A percentile compares a stretch with the other conserved stretches of the same genome.
Conservation (phyloP, 2,888 invertebrate genomes). For the Agrochola lychnidis region DNA sequence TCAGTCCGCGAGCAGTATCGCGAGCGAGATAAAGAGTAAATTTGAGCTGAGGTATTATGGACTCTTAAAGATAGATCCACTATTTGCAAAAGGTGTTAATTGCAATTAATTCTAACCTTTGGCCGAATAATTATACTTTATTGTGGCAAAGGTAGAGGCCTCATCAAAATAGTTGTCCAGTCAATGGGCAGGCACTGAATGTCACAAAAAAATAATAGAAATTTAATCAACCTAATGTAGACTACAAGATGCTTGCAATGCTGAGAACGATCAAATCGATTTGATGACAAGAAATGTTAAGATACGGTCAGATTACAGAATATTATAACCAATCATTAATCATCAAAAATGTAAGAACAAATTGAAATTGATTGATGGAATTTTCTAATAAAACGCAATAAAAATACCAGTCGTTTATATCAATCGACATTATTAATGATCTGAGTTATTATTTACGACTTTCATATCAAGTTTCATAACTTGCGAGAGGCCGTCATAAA, state of each 20-base stretch:
- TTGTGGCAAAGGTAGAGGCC: background rate
- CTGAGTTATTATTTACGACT: conserved; percentile 45
- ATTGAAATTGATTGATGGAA: conserved; percentile 60
- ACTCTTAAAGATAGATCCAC: conserved; percentile 34
- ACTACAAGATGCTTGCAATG: background rate
- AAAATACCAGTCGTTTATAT: conserved; percentile 52
- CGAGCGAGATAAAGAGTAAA: too few species aligned
- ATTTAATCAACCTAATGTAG: background rate
- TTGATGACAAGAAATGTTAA: conserved; percentile 15
- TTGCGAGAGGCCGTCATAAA: conserved; percentile 17
- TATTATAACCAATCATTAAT: conserved; percentile 40
- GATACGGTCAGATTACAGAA: conserved; percentile 9
- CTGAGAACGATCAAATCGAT: background rate
- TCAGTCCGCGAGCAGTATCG: too few species aligned
- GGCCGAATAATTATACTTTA: background rate
- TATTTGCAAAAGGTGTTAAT: conserved; percentile 25
- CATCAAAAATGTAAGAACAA: conserved; percentile 48
- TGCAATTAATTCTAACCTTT: background rate
- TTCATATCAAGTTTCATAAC: conserved; percentile 31
- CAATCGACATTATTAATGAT: conserved; percentile 54
- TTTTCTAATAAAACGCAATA: conserved; percentile 53
- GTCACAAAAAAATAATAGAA: background rate
- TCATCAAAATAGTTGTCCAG: background rate
- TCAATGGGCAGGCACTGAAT: background rate
- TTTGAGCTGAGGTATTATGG: too few species aligned